Conservation (phyloP, 1,140 invertebrate species). For the Drosophila asahinai region DNA sequence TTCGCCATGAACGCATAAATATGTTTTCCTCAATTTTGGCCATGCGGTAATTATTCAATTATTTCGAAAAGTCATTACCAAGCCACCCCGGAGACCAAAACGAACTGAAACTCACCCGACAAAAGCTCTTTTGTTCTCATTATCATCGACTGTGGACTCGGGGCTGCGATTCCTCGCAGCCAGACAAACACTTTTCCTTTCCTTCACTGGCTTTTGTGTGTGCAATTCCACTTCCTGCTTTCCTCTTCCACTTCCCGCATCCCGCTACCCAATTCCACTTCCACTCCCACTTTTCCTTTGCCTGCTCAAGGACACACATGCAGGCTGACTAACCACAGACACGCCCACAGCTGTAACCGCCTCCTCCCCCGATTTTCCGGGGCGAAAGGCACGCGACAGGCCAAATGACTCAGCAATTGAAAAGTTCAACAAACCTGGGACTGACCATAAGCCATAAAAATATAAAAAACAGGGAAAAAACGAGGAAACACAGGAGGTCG, state of each 20-base stretch:
- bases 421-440: constrained; percentile 70
- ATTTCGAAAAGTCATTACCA: constrained; percentile 37
- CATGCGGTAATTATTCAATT: constrained; percentile 49
- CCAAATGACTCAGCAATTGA: constrained; percentile 70
- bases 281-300: neutral
- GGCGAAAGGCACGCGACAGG: constrained; percentile 35
- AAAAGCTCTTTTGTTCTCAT: constrained; percentile 50
- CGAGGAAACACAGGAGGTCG: constrained; percentile 15
- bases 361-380: constrained; percentile 27
- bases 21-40: constrained; percentile 17
- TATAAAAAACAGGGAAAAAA: constrained; percentile 6
- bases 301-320: constrained; percentile 46
- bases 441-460: constrained; percentile 63
- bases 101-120: constrained; percentile 25
- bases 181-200: constrained; percentile 55
- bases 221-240: constrained; percentile 27
- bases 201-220: constrained; percentile 27
- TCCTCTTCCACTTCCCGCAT: neutral
- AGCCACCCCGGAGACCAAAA: constrained; percentile 14
- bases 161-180: constrained; percentile 34
- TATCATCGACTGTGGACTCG: constrained; percentile 26
- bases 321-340: constrained; percentile 48
- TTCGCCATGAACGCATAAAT: constrained; percentile 8
- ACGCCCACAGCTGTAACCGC: constrained; percentile 44
- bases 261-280: neutral